Evolutionary conservation across 2,888 invertebrate species (phyloP).

Genomic region (Alloplasta piceator): DNA sequence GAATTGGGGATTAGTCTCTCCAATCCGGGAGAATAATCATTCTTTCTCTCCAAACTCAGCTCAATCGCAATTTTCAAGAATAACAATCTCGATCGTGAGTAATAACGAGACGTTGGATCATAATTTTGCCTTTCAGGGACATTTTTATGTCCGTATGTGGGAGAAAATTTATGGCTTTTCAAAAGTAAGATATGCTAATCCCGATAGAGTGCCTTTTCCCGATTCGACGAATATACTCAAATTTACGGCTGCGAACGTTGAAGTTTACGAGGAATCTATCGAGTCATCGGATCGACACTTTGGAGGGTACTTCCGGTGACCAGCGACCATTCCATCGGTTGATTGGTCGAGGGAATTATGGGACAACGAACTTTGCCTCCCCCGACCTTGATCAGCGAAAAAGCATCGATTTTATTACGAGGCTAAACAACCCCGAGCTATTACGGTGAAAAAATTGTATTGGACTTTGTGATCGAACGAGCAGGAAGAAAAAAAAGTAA

Average conservation of each 20-base stretch:
- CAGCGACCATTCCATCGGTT: background rate
- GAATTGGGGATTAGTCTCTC: background rate
- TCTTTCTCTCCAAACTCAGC: background rate
- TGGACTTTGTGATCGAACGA: conserved; percentile 40
- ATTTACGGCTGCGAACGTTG: background rate
- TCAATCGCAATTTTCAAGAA: background rate
- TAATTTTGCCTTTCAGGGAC: background rate
- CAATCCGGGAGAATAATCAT: too few relatives aligned
- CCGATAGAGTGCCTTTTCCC: too few relatives aligned
- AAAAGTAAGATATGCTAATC: too few relatives aligned
- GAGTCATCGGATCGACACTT: background rate
- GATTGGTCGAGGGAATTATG: background rate
- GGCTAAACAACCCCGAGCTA: background rate
- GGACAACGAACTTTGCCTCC: background rate
- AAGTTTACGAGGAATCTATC: background rate
- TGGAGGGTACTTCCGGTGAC: background rate
- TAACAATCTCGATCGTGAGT: background rate
- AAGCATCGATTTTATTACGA: conserved; percentile 35
- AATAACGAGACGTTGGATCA: background rate
- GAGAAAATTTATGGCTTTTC: too few relatives aligned
- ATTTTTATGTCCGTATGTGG: too few relatives aligned
- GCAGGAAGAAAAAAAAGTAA: conserved; percentile 23
- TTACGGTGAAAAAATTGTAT: conserved; percentile 20
- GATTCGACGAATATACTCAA: too few relatives aligned
- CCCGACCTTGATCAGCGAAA: conserved; percentile 15